A percentile compares a stretch with the other conserved stretches of the same genome.
phyloP scores from a whole-genome alignment of 2,797 vertebrate species.

The Cyprinella venusta region DNA sequence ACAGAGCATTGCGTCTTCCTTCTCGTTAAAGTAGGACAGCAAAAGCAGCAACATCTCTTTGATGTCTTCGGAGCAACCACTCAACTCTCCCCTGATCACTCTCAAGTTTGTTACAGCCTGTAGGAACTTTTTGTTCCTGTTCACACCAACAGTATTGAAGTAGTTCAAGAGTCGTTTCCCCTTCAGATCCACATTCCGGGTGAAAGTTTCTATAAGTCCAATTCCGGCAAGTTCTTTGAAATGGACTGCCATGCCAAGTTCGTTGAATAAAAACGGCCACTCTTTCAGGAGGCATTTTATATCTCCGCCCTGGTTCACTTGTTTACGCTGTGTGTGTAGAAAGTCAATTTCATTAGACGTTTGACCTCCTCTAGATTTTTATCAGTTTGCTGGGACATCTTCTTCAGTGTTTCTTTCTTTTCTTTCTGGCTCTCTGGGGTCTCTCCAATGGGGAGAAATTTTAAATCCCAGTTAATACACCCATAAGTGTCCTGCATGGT shows the following conservation, averaged over 20 bases:
- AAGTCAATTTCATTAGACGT: constrained; percentile 36
- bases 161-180: constrained; percentile 33
- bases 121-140: constrained; percentile 13
- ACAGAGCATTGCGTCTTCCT: neutral
- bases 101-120: constrained; percentile 33
- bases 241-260: constrained; percentile 28
- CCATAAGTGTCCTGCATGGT: constrained; percentile 48
- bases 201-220: constrained; percentile 16
- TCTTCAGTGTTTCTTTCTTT: constrained; percentile 45
- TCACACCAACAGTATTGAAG: constrained; percentile 20
- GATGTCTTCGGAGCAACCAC: constrained; percentile 41
- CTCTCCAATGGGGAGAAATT: constrained; percentile 39
- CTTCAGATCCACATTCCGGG: constrained; percentile 19
- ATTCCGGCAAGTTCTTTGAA: constrained; percentile 31
- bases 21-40: neutral
- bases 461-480: constrained; percentile 48
- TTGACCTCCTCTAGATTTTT: constrained; percentile 36
- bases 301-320: constrained; percentile 30
- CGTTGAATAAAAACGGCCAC: constrained; percentile 30
- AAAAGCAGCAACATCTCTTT: constrained; percentile 53
- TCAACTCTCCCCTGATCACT: constrained; percentile 15
- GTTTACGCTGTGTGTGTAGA: constrained; percentile 48
- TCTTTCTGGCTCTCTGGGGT: constrained; percentile 37
- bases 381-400: constrained; percentile 23
- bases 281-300: constrained; percentile 28